Evolutionary conservation across 2,888 invertebrate genomes (phyloP).

Genomic region (Cheilosia urbana): DNA sequence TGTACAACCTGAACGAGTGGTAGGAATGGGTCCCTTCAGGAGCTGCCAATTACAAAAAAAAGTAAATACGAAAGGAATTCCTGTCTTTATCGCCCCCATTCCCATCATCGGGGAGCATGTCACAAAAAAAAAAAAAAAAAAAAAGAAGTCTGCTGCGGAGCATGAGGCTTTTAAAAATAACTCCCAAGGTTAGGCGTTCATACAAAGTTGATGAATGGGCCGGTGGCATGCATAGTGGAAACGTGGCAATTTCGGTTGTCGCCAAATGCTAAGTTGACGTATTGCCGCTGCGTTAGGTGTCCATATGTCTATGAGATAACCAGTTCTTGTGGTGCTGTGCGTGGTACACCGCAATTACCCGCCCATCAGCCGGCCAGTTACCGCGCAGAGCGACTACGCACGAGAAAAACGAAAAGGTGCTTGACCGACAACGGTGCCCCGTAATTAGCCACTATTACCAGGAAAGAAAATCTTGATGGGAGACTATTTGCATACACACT

Average conservation of each 20-base stretch:
- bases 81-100: conserved; percentile 34
- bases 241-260: conserved; percentile 23
- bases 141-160: conserved; percentile 15
- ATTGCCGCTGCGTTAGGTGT: conserved; percentile 34
- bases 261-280: conserved; percentile 32
- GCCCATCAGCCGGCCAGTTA: conserved; percentile 43
- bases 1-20: neutral
- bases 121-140: conserved; percentile 12
- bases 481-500: conserved; percentile 42
- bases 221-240: conserved; percentile 3
- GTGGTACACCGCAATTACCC: conserved; percentile 50
- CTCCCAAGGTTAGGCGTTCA: conserved; percentile 18
- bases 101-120: neutral
- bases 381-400: conserved; percentile 3
- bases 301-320: conserved; percentile 45
- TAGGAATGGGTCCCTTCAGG: neutral
- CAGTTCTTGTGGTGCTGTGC: conserved; percentile 47
- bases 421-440: conserved; percentile 62
- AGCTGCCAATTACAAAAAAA: conserved; percentile 3
- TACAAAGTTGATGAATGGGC: conserved; percentile 58
- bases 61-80: conserved; percentile 31
- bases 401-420: conserved; percentile 45
- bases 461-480: conserved; percentile 36
- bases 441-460: conserved; percentile 39
- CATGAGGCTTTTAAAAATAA: conserved; percentile 29